phyloP scores from a whole-genome alignment of 2,888 invertebrate species.

The Cataglyphis livida region DNA sequence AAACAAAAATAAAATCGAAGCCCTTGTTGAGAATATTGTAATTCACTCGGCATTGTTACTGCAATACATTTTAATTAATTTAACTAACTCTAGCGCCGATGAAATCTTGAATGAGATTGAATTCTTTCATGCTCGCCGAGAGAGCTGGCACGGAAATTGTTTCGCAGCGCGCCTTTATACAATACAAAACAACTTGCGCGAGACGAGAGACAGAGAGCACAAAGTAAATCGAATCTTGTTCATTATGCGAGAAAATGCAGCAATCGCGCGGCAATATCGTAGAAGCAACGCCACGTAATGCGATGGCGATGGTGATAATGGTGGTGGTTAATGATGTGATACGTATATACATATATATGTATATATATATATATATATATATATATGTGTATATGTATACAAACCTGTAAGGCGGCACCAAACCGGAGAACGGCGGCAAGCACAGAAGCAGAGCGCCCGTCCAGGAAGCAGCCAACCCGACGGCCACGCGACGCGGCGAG shows the following conservation, averaged over 20 bases:
- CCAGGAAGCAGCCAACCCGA: slow-evolving; percentile 91
- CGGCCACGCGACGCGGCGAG: slow-evolving; percentile 90
- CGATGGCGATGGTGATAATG: not conserved
- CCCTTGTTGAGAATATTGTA: not conserved
- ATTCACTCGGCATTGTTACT: not conserved
- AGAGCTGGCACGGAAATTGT: slow-evolving; percentile 6
- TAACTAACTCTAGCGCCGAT: not conserved
- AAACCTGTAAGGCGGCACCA: slow-evolving; percentile 86
- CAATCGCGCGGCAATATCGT: slow-evolving; percentile 29
- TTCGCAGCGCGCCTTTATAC: slow-evolving; percentile 21
- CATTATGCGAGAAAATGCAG: slow-evolving; percentile 31
- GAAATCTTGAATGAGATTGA: slow-evolving; percentile 19
- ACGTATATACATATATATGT: not conserved
- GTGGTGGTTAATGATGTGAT: not conserved
- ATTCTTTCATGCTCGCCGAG: not conserved
- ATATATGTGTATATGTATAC: slow-evolving; percentile 15
- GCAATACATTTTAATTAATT: not conserved
- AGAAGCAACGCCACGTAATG: not conserved
- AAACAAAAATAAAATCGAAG: not conserved
- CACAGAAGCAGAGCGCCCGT: slow-evolving; percentile 88
- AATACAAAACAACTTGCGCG: not conserved
- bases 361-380: not conserved
- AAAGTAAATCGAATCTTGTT: slow-evolving; percentile 32
- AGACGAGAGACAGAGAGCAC: not conserved
- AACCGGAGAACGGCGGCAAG: slow-evolving; percentile 88